Base-by-base conservation (phyloP, 2,888 invertebrate species). In the Rotaria macrura region DNA sequence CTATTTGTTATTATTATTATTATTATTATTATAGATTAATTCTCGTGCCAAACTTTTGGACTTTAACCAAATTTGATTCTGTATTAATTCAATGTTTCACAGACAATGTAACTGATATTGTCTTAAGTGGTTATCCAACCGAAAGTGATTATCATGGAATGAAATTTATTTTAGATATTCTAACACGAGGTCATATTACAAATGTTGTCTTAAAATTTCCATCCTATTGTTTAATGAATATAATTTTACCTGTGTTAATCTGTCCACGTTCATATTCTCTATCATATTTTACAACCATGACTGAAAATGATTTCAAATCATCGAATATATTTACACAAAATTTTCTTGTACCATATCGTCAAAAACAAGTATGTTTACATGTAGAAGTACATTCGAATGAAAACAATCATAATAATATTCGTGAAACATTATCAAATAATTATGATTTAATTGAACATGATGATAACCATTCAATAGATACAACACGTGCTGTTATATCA, bases 221-320 rank as follows among this genome's bases (percentile, higher is more conserved):
- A 79, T 79, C 74, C 20, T 79, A 79, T 43, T 79, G 74, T 79
- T 79, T 79, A 79, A 43, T 79, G 74, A 79, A 79, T 43, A 79
- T 79, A 43, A 20, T 79, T 23, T 38, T 17, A 25, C 74, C 74
- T 25, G 40, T 79, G 25, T 43, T 79, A 9, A 79, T 79, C 25
- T 79, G 43, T 79, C 74, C 74, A 40, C 38, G 74, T 43, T 43
- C 40, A 25, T 79, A 79, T 79, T 79, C 74, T 23, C 4, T 79
- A 43, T 79, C 74, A 0, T 79, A 79, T 79, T 43, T 79, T 25
- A 43, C 40, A 25, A 79, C 38, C 9, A 43, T 23, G 0, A 38
- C 40, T 40, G 43, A 43, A 43, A 25, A 7, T 12, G 43, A 79
- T 79, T 1, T 1, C 7, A 25, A 38, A 38, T 25, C 10, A 43